Evolutionary conservation across 1,140 invertebrate genomes (phyloP).

Genomic region (Bombus superbus): DNA sequence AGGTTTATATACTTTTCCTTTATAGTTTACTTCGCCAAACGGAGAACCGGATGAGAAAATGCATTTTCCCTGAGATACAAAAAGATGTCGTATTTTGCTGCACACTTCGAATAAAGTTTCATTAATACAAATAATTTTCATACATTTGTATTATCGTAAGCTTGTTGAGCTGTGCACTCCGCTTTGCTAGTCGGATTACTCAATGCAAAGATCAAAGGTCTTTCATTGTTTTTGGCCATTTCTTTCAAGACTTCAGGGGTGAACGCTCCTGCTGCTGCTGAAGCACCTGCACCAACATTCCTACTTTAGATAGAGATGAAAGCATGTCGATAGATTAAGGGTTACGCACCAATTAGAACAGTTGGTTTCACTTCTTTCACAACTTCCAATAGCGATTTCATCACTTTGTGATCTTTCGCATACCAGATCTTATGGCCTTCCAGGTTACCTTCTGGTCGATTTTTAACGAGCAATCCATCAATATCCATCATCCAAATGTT

Average conservation of each 20-base stretch:
- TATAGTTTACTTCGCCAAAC: slow-evolving; percentile 90
- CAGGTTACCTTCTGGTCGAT: slow-evolving; percentile 88
- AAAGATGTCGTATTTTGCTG: neutral
- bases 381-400: slow-evolving; percentile 90
- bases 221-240: slow-evolving; percentile 93
- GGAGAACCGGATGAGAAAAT: slow-evolving; percentile 97
- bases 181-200: slow-evolving; percentile 98
- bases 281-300: slow-evolving; percentile 86
- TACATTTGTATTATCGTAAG: slow-evolving; percentile 92
- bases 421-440: slow-evolving; percentile 91
- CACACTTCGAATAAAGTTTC: neutral
- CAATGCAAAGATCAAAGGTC: slow-evolving; percentile 96
- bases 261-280: slow-evolving; percentile 94
- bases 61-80: slow-evolving; percentile 87
- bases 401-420: slow-evolving; percentile 91
- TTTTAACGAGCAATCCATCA: slow-evolving; percentile 90
- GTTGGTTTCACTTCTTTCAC: slow-evolving; percentile 93
- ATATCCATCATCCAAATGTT: slow-evolving; percentile 96
- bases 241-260: slow-evolving; percentile 92
- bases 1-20: slow-evolving; percentile 91
- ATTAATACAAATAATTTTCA: neutral
- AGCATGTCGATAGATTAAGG: slow-evolving; percentile 23
- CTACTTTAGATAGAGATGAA: slow-evolving; percentile 43
- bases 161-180: slow-evolving; percentile 97
- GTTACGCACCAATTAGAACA: slow-evolving; percentile 89